A percentile compares a stretch with the other conserved stretches of the same genome.
phyloP scores from a whole-genome alignment of 2,888 invertebrate genomes.

The Hipparchia semele region DNA sequence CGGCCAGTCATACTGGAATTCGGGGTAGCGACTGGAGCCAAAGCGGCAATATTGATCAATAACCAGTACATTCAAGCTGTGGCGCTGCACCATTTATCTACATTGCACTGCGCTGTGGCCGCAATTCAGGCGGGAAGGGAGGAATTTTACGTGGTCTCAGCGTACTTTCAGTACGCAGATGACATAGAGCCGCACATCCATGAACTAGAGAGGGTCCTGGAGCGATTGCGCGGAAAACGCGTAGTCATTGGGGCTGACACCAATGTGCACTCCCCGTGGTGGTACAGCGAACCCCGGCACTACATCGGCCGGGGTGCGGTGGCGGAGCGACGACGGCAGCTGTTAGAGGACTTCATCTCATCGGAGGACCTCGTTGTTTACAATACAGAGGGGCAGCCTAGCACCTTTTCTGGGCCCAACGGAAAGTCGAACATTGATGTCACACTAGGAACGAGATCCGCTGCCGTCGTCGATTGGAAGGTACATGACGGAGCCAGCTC shows the following conservation, averaged over 20 bases:
- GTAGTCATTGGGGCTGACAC: not conserved
- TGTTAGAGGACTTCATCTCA: not conserved
- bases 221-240: not conserved
- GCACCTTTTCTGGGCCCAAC: no score
- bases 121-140: not conserved
- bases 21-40: not conserved
- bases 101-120: not conserved
- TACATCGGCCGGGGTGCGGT: not conserved
- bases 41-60: not conserved
- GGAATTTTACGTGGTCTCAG: not conserved
- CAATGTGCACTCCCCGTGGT: not conserved
- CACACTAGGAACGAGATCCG: no score
- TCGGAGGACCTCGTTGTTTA: no score
- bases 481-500: no score
- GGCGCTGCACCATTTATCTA: not conserved
- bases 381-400: no score
- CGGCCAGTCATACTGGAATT: not conserved
- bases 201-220: not conserved
- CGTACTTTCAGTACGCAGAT: slow-evolving; percentile 2
- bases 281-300: not conserved
- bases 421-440: no score
- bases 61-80: not conserved
- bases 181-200: not conserved
- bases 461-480: no score
- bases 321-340: not conserved